Evolutionary conservation across 2,113 vertebrate species (phyloP), one percentile per base, ranked within the genome.

Genomic region (Porphyrio hochstetteri): DNA sequence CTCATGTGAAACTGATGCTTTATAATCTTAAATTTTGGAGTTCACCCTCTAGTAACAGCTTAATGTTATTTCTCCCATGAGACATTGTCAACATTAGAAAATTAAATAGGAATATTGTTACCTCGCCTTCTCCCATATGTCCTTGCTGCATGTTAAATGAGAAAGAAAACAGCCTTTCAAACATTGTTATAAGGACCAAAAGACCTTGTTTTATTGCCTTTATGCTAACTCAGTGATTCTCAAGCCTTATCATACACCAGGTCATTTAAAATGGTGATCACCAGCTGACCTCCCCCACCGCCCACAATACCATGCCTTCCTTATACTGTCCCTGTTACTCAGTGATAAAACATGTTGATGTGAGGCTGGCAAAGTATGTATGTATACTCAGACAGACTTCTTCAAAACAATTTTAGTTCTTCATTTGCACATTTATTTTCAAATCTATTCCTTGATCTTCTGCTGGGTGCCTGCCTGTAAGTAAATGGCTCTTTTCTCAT

Each of bases 121-220:
- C 99, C 99, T 99, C 99, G 98, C 98, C 99, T 99, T 98, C 99
- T 99, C 98, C 99, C 99, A 98, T 99, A 99, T 98, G 99, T 99
- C 99, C 99, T 99, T 95, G 99, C 99, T 99, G 99, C 99, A 98
- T 99, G 98, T 99, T 98, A 99, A 99, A 99, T 98, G 98, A 98
- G 98, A 98, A 98, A 98, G 98, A 98, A 98, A 98, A 98, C 92
- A 98, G 96, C 98, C 98, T 98, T 98, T 98, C 98, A 98, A 98
- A 98, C 97, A 98, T 98, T 96, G 98, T 98, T 98, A 98, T 95
- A 97, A 97, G 95, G 97, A 98, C 97, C 96, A 98, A 95, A 95
- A 96, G 95, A 97, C 83, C 92, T 95, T 69, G 57, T 96, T 96
- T 97, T 91, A 98, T 85, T 25, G 86, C 96, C 96, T 96, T 97